phyloP scores from a whole-genome alignment of 2,113 vertebrate genomes.

The Rhinopithecus roxellana region DNA sequence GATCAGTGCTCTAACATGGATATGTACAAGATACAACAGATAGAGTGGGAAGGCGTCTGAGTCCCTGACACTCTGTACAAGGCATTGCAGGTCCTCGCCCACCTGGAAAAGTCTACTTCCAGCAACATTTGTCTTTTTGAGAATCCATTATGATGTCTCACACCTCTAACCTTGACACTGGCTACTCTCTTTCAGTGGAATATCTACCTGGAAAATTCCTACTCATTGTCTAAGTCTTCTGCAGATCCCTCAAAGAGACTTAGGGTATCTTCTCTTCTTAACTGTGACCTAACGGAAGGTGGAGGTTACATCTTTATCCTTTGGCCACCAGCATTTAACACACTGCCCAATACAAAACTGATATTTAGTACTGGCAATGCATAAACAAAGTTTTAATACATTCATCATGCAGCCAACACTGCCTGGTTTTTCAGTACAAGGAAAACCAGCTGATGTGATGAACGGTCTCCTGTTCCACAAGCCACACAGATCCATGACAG shows the following conservation, averaged over 20 bases:
- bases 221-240: not conserved
- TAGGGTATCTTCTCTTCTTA: not conserved
- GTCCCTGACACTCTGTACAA: accelerated
- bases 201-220: not conserved
- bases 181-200: not conserved
- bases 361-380: not conserved
- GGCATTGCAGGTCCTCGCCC: not conserved
- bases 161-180: not conserved
- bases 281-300: not conserved
- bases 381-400: not conserved
- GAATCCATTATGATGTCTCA: not conserved
- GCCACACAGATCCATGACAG: too few species aligned
- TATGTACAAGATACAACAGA: not conserved
- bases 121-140: not conserved
- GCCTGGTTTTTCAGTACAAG: not conserved
- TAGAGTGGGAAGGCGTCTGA: not conserved
- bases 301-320: not conserved
- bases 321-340: not conserved
- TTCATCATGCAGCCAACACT: accelerated
- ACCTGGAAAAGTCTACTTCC: not conserved
- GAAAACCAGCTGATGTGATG: not conserved
- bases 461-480: accelerated
- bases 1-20: not conserved
- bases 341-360: not conserved
- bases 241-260: not conserved